Conservation (phyloP, 2,888 invertebrate genomes). For the Drosophila emarginata region DNA sequence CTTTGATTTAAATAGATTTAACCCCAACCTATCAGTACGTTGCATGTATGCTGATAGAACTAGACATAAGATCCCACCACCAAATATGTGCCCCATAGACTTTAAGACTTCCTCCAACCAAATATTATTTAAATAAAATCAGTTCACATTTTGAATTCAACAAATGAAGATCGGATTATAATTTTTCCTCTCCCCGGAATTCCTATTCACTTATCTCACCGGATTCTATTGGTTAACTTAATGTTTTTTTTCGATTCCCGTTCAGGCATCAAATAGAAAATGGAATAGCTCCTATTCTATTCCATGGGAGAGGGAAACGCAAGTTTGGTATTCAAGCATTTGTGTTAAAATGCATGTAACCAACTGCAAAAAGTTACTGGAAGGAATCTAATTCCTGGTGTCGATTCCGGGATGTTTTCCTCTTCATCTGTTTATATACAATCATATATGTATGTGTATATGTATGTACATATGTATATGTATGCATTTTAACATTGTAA, state of each 20-base stretch:
- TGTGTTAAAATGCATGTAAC: conserved; percentile 65
- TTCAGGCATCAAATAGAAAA: background rate
- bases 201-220: too few species aligned
- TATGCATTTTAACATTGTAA: conserved; percentile 65
- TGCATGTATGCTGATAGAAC: too few species aligned
- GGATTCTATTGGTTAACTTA: background rate
- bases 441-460: background rate
- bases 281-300: too few species aligned
- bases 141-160: too few species aligned
- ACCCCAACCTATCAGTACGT: too few species aligned
- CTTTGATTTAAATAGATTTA: too few species aligned
- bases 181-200: too few species aligned
- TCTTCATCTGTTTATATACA: background rate
- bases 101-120: too few species aligned
- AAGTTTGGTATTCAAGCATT: conserved; percentile 58
- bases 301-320: conserved; percentile 17
- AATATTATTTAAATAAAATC: too few species aligned
- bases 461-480: conserved; percentile 32
- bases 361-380: conserved; percentile 60
- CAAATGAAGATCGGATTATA: too few species aligned
- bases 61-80: too few species aligned
- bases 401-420: background rate
- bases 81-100: too few species aligned
- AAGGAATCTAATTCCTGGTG: conserved; percentile 20
- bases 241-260: conserved; percentile 1